Evolutionary conservation across 2,888 invertebrate genomes (phyloP).

Genomic region (Drosophila acutilabella): DNA sequence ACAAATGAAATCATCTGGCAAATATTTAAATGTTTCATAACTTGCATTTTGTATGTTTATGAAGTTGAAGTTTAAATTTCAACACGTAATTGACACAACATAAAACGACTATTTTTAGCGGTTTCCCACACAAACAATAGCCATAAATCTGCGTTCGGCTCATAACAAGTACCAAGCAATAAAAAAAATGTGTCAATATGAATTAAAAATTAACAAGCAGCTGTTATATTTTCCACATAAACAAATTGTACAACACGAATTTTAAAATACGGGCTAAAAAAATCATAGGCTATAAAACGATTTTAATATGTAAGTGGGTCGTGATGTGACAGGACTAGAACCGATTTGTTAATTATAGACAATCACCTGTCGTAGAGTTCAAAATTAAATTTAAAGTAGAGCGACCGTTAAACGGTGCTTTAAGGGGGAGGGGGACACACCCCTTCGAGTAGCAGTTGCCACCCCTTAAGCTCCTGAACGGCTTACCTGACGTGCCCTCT

Average conservation of each 20-base stretch:
- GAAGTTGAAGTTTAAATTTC: slow-evolving; percentile 2
- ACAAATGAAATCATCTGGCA: background rate
- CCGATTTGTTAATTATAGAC: slow-evolving; percentile 19
- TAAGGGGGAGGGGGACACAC: background rate
- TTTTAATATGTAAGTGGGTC: slow-evolving; percentile 26
- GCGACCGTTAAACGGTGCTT: slow-evolving; percentile 11
- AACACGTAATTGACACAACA: slow-evolving; percentile 9
- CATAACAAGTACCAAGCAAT: slow-evolving; percentile 10
- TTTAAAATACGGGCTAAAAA: background rate
- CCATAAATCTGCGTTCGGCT: background rate
- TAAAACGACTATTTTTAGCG: slow-evolving; percentile 20
- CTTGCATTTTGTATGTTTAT: background rate
- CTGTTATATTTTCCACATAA: slow-evolving; percentile 45
- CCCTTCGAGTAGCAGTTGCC: background rate
- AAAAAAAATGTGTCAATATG: slow-evolving; percentile 21
- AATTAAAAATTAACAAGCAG: slow-evolving; percentile 63
- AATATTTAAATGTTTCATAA: background rate
- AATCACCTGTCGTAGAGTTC: slow-evolving; percentile 45
- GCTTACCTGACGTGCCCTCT: too few relatives aligned
- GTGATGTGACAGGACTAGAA: background rate
- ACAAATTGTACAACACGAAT: slow-evolving; percentile 15
- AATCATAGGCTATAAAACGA: background rate
- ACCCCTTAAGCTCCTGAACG: background rate
- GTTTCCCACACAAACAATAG: slow-evolving; percentile 30
- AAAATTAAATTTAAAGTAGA: slow-evolving; percentile 4